Conservation (phyloP, 1,140 invertebrate genomes). For the Platyscapa corneri region DNA sequence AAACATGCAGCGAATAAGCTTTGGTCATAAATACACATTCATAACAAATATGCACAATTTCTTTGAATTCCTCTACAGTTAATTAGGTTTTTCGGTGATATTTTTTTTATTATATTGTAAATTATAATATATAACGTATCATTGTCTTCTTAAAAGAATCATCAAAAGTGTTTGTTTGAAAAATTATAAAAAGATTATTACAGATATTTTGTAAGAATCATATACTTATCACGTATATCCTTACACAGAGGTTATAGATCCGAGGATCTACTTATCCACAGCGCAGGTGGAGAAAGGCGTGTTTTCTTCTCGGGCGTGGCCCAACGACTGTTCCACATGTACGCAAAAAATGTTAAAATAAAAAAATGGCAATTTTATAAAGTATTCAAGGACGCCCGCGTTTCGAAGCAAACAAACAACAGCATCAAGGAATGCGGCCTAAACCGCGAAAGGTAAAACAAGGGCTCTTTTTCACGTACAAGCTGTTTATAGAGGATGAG, state of each 20-base stretch:
- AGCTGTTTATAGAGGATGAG: neutral
- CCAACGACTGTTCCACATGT: neutral
- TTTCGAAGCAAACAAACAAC: neutral
- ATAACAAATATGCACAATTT: too few species aligned
- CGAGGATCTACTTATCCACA: neutral
- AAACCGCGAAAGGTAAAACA: conserved; percentile 18
- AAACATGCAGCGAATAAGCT: too few species aligned
- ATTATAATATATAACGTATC: too few species aligned
- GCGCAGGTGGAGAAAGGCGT: conserved; percentile 3
- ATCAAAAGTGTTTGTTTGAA: neutral
- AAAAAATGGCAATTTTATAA: conserved; percentile 13
- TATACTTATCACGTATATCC: neutral
- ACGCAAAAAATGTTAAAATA: conserved; percentile 18
- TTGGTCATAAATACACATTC: too few species aligned
- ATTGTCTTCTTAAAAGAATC: too few species aligned
- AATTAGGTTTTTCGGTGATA: too few species aligned
- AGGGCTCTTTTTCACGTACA: conserved; percentile 19
- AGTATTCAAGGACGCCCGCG: conserved; percentile 27
- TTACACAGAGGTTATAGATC: neutral
- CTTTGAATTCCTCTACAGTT: too few species aligned
- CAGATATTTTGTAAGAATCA: neutral
- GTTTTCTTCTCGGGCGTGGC: conserved; percentile 16
- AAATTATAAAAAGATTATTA: too few species aligned
- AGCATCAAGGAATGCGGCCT: conserved; percentile 10
- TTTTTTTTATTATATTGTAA: too few species aligned